Evolutionary conservation across 2,797 vertebrate species (phyloP), one percentile per base, ranked within the genome.

Genomic region (Prionace glauca): DNA sequence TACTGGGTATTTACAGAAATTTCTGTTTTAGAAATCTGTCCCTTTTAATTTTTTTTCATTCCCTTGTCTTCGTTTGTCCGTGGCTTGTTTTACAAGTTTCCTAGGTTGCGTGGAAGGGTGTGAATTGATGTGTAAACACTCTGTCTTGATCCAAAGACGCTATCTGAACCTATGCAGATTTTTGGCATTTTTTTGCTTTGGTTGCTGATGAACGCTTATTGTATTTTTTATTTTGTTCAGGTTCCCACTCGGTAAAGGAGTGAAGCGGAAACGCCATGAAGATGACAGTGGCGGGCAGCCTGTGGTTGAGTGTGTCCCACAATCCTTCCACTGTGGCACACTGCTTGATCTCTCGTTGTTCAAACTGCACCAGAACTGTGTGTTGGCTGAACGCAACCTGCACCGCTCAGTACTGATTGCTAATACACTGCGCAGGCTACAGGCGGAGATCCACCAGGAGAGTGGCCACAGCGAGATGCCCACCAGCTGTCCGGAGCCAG

Each of bases 321-420:
- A 96, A 0, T 72, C 96, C n/a, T 95, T 91, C 45, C 96, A 96
- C 26, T 96, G 97, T 95, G 97, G 96, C 95, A 96, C 97, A 18
- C 96, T 97, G 71, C 96, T 97, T 95, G 96, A 97, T 96, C 96
- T 97, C 29, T 97, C 97, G 0, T 96, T 97, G 95, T 95, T 97
- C 81, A 97, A 97, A 45, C 97, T 97, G 16, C 97, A 97, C 81
- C 97, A 96, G n/a, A 97, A 97, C 95, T 96, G 97, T 2, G 96
- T 96, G 60, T 97, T 96, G 56, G 96, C 96, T 0, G 97, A 97
- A 81, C 97, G 97, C 0, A 96, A 97, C 96, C 96, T 97, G 5
- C 96, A 97, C 26, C 97, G 97, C 96, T 96, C 97, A 50, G 97
- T 97, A 29, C 96, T 97, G 74, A 97, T 97, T 10, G 97, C 97